phyloP scores from a whole-genome alignment of 2,797 vertebrate genomes.

The Eulemur mongoz region DNA sequence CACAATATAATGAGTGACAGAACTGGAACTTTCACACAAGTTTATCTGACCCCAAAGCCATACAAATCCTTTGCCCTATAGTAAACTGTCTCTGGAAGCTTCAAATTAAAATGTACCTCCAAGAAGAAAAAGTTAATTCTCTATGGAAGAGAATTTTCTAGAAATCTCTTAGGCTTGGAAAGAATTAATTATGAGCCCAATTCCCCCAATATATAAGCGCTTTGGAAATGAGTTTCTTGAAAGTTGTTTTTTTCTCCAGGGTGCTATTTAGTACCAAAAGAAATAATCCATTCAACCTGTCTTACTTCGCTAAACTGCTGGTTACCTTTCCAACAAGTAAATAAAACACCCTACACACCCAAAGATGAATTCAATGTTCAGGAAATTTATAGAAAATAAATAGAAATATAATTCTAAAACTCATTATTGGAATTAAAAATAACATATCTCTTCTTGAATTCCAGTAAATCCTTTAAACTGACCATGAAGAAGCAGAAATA shows the following conservation, averaged over 20 bases:
- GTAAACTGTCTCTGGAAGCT: not conserved
- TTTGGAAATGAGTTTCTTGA: conserved; percentile 32
- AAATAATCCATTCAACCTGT: conserved; percentile 28
- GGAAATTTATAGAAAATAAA: not conserved
- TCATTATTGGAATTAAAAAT: conserved; percentile 18
- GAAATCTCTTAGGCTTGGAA: conserved; percentile 36
- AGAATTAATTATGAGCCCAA: conserved; percentile 59
- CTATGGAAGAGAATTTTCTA: conserved; percentile 51
- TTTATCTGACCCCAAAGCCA: not conserved
- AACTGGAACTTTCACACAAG: not conserved
- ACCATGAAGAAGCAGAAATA: not conserved
- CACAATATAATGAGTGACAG: not conserved
- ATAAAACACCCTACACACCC: not conserved
- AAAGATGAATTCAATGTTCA: conserved; percentile 13
- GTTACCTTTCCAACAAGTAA: not conserved
- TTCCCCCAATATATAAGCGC: conserved; percentile 35
- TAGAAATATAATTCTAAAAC: not conserved
- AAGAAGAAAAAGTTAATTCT: not conserved
- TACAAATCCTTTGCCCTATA: not conserved
- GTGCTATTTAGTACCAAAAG: conserved; percentile 13
- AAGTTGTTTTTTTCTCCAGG: conserved; percentile 30
- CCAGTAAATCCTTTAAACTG: not conserved
- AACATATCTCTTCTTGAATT: not conserved
- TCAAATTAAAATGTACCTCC: conserved; percentile 12
- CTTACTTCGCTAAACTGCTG: conserved; percentile 10